Percentiles rank a stretch among this genome's conserved stretches.
Evolutionary conservation across 2,797 vertebrate genomes (phyloP).

Genomic region (Paramormyrops hopkinsi): DNA sequence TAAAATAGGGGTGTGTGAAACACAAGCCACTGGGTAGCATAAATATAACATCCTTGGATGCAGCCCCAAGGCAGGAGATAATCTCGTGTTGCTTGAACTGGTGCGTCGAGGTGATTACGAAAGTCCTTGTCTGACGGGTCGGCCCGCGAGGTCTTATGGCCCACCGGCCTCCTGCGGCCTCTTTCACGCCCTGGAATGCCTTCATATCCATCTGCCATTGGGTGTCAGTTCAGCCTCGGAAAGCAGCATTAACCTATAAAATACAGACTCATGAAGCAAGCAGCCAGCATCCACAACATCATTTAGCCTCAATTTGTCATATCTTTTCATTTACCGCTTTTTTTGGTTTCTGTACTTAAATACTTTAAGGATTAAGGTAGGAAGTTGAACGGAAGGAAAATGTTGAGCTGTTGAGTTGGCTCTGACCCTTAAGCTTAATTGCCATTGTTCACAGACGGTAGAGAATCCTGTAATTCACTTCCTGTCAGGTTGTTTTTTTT

Average conservation of each 20-base stretch:
- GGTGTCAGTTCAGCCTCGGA: background rate
- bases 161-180: slow-evolving; percentile 13
- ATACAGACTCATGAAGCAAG: background rate
- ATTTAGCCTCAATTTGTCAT: background rate
- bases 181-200: background rate
- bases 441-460: slow-evolving; percentile 46
- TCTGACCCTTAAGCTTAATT: slow-evolving; percentile 46
- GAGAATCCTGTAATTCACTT: slow-evolving; percentile 41
- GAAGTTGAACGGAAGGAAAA: slow-evolving; percentile 12
- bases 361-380: background rate
- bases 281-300: background rate
- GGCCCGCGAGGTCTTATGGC: slow-evolving; percentile 31
- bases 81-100: background rate
- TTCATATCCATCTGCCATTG: background rate
- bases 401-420: slow-evolving; percentile 17
- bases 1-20: background rate
- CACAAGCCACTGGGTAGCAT: background rate
- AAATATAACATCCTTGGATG: background rate
- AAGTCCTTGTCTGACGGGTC: background rate
- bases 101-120: background rate
- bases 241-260: background rate
- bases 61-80: background rate
- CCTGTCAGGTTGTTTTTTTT: background rate
- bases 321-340: slow-evolving; percentile 18
- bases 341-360: slow-evolving; percentile 1